Percentiles rank a stretch among this genome's conserved stretches.
phyloP scores from a whole-genome alignment of 1,140 invertebrate species.

The Hyposmocoma kahamanoa region DNA sequence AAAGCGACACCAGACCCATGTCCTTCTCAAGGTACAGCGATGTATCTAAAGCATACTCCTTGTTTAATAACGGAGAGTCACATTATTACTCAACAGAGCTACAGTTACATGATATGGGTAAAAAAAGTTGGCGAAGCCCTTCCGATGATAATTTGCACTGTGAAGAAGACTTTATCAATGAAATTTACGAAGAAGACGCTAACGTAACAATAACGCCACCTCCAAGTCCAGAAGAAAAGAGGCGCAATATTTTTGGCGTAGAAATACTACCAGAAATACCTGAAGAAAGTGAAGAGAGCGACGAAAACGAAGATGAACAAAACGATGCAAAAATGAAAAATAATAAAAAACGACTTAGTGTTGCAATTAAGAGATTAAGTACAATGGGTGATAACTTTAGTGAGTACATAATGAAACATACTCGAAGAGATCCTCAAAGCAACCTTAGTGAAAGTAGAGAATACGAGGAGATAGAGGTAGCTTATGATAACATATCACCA shows the following conservation, averaged over 20 bases:
- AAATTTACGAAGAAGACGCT: conserved; percentile 32
- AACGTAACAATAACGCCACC: conserved; percentile 52
- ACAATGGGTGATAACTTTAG: conserved; percentile 65
- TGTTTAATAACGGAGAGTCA: conserved; percentile 47
- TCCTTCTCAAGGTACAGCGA: conserved; percentile 52
- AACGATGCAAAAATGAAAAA: conserved; percentile 19
- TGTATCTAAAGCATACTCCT: conserved; percentile 48
- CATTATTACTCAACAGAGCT: conserved; percentile 47
- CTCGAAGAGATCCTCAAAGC: conserved; percentile 44
- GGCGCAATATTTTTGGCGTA: conserved; percentile 60
- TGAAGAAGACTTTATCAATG: conserved; percentile 19
- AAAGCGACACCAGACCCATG: conserved; percentile 31
- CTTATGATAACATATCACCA: conserved; percentile 53
- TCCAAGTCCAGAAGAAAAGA: conserved; percentile 61
- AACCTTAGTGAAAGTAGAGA: conserved; percentile 30
- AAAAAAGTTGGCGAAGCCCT: conserved; percentile 68
- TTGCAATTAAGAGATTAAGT: conserved; percentile 67
- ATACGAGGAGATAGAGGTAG: conserved; percentile 53
- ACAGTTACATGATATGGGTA: conserved; percentile 55
- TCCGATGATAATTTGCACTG: conserved; percentile 56
- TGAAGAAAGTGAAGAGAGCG: conserved; percentile 65
- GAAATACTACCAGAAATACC: conserved; percentile 69
- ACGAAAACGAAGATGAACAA: conserved; percentile 30
- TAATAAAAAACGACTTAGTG: conserved; percentile 48
- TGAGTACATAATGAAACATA: conserved; percentile 58